Evolutionary conservation across 2,888 invertebrate species (phyloP).

Genomic region (Melipona beecheii): DNA sequence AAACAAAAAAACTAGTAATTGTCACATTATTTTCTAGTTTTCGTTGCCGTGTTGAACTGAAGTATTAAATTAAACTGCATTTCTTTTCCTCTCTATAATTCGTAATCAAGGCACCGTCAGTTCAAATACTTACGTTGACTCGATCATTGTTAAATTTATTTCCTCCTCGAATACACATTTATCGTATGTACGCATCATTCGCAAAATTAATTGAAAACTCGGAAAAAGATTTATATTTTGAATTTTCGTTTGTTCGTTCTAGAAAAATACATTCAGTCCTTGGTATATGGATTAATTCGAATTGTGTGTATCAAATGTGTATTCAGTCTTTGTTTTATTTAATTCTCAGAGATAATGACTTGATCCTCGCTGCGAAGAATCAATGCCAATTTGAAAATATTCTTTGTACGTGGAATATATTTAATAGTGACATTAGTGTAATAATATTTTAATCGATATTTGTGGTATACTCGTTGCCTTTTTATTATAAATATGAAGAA

Average conservation of each 20-base stretch:
- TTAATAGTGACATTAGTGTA: conserved; percentile 75
- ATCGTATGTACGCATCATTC: conserved; percentile 45
- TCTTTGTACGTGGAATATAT: conserved; percentile 74
- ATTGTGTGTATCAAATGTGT: conserved; percentile 49
- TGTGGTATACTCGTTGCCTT: conserved; percentile 74
- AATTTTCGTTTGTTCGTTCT: background rate
- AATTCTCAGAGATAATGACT: conserved; percentile 48
- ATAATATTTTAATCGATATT: conserved; percentile 76
- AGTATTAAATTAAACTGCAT: conserved; percentile 58
- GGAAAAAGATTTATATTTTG: background rate
- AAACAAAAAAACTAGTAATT: conserved; percentile 21
- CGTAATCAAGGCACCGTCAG: conserved; percentile 49
- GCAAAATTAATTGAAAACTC: conserved; percentile 6
- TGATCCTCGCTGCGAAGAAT: conserved; percentile 42
- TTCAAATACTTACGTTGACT: conserved; percentile 47
- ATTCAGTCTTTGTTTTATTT: conserved; percentile 55
- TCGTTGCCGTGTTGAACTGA: conserved; percentile 72
- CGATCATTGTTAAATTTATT: conserved; percentile 50
- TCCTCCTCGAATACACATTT: conserved; percentile 50
- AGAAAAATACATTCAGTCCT: background rate
- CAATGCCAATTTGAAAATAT: conserved; percentile 65
- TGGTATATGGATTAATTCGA: conserved; percentile 10
- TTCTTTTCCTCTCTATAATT: conserved; percentile 29
- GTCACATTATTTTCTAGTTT: conserved; percentile 23
- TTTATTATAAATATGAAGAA: conserved; percentile 48